Base-by-base conservation (phyloP, 2,888 invertebrate genomes). In the Microctonus aethiopoides region DNA sequence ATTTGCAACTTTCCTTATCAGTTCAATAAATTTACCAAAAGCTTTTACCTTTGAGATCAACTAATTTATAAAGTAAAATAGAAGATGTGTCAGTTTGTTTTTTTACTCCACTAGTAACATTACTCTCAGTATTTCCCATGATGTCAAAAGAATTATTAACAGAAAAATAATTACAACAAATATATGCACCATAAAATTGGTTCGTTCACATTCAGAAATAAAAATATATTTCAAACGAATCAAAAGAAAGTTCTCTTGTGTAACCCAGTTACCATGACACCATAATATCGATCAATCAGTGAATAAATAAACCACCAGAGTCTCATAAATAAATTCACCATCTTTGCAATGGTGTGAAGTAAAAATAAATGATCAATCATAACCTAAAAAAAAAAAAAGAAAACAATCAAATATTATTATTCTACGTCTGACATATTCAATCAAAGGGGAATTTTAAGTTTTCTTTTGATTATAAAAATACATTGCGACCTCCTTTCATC, bases 101-200 rank as follows among this genome's bases (percentile, higher is more conserved):
- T 86, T 98, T 98, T 20, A 98, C 97, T 54, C 96, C 97, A 86
- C 95, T 95, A 0, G 96, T 95, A 0, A 98, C 97, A 72, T 94
- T 94, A 80, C 94, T 94, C 81, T 94, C 94, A 2, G 94, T 94
- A 89, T 94, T 94, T 84, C 94, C 94, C 94, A 92, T 92, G 41
- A 76, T 87, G 70, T 60, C 68, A 20, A 62, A 67, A 56, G 26
- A 34, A 29, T 57, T 29, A 22, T 54, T 24, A 24, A 22, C n/a
- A 5, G 13, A 51, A 56, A 24, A 32, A 9, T 9, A 34, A 34
- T 34, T 36, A n/a, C 16, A n/a, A 56, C 26, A 10, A 51, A 24
- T n/a, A n/a, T n/a, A n/a, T n/a, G n/a, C n/a, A n/a, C n/a, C n/a
- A n/a, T n/a, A n/a, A n/a, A n/a, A n/a, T n/a, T n/a, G n/a, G n/a